A percentile compares a stretch with the other conserved stretches of the same genome.
phyloP scores from a whole-genome alignment of 2,888 invertebrate genomes.

The Tachina grossa region DNA sequence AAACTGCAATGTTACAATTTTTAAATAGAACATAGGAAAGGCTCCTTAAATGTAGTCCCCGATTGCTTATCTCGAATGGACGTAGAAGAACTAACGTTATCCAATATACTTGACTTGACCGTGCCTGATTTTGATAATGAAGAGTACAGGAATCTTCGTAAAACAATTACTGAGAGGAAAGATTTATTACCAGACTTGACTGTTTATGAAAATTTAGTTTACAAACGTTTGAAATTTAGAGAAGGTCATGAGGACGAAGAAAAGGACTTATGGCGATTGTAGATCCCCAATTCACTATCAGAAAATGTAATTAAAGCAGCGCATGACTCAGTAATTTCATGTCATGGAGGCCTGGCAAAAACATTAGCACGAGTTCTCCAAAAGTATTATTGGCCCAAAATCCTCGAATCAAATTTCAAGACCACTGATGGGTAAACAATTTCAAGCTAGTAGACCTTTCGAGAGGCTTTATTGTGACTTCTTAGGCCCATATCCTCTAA shows the following conservation, averaged over 20 bases:
- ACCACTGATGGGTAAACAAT: slow-evolving; percentile 25
- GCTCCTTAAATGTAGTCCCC: slow-evolving; percentile 10
- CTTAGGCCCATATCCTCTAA: not conserved
- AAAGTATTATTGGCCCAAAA: not conserved
- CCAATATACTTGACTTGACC: no score
- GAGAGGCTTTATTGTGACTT: not conserved
- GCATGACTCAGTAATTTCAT: not conserved
- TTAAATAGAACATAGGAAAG: slow-evolving; percentile 15
- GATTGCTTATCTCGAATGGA: no score
- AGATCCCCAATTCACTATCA: slow-evolving; percentile 26
- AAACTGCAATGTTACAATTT: slow-evolving; percentile 18
- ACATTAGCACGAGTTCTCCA: not conserved
- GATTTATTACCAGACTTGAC: slow-evolving; percentile 11
- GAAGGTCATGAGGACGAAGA: slow-evolving; percentile 16
- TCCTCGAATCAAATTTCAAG: slow-evolving; percentile 7
- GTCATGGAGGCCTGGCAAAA: slow-evolving; percentile 31
- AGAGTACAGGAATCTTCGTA: no score
- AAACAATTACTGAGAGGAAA: not conserved
- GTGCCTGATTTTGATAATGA: no score
- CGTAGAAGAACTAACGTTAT: no score
- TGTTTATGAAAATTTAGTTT: slow-evolving; percentile 15
- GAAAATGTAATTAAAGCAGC: no score
- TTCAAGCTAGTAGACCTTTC: not conserved
- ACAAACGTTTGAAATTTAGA: slow-evolving; percentile 20
- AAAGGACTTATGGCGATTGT: slow-evolving; percentile 18